phyloP scores from a whole-genome alignment of 2,888 invertebrate species.

The Brassicogethes aeneus region DNA sequence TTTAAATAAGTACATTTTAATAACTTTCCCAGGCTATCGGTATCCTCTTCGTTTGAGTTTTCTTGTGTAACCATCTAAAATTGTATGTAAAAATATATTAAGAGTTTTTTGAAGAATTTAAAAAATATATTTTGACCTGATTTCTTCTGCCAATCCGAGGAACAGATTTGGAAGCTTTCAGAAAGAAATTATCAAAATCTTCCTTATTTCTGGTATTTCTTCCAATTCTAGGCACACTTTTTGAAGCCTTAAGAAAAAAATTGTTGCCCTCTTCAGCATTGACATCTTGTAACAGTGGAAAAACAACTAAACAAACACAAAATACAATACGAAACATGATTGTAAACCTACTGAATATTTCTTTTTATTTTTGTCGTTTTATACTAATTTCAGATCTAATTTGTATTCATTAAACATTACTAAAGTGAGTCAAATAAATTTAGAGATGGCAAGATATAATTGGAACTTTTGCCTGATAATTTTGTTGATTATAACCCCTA shows the following conservation, averaged over 20 bases:
- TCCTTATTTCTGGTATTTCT: conserved; percentile 29
- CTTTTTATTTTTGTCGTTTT: too few species aligned
- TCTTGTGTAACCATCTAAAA: too few species aligned
- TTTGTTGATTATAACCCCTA: too few species aligned
- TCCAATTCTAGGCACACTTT: conserved; percentile 36
- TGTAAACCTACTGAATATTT: too few species aligned
- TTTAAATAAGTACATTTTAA: conserved; percentile 3
- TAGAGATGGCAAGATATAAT: too few species aligned
- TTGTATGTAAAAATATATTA: too few species aligned
- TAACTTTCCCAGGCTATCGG: background rate
- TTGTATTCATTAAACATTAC: too few species aligned
- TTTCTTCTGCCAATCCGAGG: conserved; percentile 41
- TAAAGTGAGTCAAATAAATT: too few species aligned
- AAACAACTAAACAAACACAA: background rate
- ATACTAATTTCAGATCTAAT: too few species aligned
- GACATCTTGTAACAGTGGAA: background rate
- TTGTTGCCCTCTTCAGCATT: conserved; percentile 9
- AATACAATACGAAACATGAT: background rate
- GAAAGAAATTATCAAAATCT: conserved; percentile 41
- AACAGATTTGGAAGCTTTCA: conserved; percentile 43
- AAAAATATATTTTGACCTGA: conserved; percentile 23
- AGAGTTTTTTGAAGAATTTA: too few species aligned
- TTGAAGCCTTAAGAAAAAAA: conserved; percentile 35
- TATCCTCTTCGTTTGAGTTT: too few species aligned
- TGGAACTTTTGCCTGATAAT: too few species aligned